Evolutionary conservation across 2,888 invertebrate genomes (phyloP).

Genomic region (Cataglyphis livida): DNA sequence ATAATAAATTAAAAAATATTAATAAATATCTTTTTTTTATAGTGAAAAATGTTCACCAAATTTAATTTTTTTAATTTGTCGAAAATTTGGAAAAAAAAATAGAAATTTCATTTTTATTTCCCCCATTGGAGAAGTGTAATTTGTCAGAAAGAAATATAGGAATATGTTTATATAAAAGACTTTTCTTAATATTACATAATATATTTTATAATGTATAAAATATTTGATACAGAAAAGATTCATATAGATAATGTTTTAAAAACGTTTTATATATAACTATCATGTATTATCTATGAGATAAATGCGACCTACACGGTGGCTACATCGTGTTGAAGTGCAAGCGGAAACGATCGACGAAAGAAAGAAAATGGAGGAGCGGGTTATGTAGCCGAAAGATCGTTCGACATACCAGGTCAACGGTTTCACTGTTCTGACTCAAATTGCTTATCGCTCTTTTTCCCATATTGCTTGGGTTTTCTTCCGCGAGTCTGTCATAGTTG

Average conservation of each 20-base stretch:
- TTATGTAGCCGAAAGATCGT: conserved; percentile 77
- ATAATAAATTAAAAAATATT: too few relatives aligned
- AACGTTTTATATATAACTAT: neutral
- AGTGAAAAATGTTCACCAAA: too few relatives aligned
- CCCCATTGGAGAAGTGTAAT: too few relatives aligned
- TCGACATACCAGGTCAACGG: conserved; percentile 81
- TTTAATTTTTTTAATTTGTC: too few relatives aligned
- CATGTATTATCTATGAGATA: neutral
- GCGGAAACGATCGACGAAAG: neutral
- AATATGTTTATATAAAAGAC: too few relatives aligned
- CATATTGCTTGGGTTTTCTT: conserved; percentile 73
- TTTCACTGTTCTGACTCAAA: conserved; percentile 79
- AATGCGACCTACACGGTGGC: neutral
- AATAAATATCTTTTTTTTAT: too few relatives aligned
- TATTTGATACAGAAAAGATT: neutral
- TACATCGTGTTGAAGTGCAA: conserved; percentile 4
- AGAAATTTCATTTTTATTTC: too few relatives aligned
- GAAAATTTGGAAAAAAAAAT: too few relatives aligned
- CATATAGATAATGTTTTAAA: neutral
- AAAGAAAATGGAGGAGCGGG: neutral
- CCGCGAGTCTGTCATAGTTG: conserved; percentile 67
- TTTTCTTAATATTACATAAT: neutral
- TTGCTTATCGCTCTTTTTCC: conserved; percentile 76
- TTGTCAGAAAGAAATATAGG: too few relatives aligned
- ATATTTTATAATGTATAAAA: neutral